Evolutionary conservation across 2,797 vertebrate species (phyloP).

Genomic region (Onychomys torridus): DNA sequence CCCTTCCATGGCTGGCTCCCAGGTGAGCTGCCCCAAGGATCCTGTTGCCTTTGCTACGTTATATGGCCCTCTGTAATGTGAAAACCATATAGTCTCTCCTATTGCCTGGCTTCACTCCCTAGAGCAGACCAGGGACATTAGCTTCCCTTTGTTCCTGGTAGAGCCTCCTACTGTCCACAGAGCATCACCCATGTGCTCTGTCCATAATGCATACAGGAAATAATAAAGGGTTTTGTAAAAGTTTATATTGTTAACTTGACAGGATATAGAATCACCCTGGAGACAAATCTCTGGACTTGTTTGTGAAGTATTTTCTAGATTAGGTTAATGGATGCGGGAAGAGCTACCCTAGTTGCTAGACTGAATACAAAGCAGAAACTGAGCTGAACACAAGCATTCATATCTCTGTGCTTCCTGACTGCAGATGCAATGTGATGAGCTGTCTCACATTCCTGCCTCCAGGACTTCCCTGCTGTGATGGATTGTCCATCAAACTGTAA

Average conservation of each 20-base stretch:
- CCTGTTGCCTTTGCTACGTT: too few species aligned
- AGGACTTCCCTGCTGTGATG: neutral
- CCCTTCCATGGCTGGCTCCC: neutral
- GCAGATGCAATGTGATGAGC: too few species aligned
- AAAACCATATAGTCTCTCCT: too few species aligned
- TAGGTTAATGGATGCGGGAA: neutral
- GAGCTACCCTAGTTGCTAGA: too few species aligned
- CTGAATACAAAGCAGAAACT: neutral
- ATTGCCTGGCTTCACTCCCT: accelerated
- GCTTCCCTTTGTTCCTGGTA: neutral
- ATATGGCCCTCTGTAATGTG: too few species aligned
- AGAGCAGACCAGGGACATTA: neutral
- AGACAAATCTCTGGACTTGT: neutral
- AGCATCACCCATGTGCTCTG: neutral
- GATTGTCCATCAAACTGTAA: too few species aligned
- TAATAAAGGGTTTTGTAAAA: neutral
- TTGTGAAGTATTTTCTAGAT: neutral
- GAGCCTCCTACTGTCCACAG: neutral
- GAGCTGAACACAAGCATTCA: neutral
- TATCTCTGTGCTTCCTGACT: neutral
- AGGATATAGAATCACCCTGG: neutral
- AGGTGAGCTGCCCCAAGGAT: neutral
- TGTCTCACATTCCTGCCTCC: neutral
- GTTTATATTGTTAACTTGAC: neutral
- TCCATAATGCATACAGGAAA: neutral